Conservation (phyloP, 2,113 vertebrate species). For the Vidua macroura region DNA sequence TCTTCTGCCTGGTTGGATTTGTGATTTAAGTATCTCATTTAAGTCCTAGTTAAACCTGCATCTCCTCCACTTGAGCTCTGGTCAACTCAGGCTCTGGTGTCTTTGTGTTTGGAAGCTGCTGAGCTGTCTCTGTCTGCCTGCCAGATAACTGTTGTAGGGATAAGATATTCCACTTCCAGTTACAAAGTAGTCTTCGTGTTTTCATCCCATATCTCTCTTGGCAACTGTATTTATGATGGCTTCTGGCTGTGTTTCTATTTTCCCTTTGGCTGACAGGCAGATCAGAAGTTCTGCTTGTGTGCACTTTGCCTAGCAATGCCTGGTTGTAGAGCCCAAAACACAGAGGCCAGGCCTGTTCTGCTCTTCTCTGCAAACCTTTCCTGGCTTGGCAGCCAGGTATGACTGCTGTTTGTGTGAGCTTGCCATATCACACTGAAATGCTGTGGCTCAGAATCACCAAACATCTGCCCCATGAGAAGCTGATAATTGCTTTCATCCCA, state of each 20-base stretch:
- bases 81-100: neutral
- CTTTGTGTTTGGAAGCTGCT: neutral
- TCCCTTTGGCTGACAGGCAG: neutral
- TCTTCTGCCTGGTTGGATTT: neutral
- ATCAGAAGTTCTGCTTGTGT: neutral
- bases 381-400: neutral
- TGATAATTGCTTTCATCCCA: neutral
- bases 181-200: neutral
- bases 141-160: neutral
- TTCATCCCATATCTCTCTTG: neutral
- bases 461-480: neutral
- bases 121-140: neutral
- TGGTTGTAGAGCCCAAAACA: neutral
- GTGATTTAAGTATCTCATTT: neutral
- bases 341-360: neutral
- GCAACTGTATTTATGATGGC: neutral
- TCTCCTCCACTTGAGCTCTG: neutral
- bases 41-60: neutral
- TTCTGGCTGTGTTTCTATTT: neutral
- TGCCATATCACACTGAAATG: neutral
- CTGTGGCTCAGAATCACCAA: neutral
- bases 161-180: neutral
- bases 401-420: neutral
- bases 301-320: neutral
- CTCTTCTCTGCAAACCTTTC: neutral